Evolutionary conservation across 2,888 invertebrate genomes (phyloP), one percentile per base, ranked within the genome.

Genomic region (Herminia tarsipennalis): DNA sequence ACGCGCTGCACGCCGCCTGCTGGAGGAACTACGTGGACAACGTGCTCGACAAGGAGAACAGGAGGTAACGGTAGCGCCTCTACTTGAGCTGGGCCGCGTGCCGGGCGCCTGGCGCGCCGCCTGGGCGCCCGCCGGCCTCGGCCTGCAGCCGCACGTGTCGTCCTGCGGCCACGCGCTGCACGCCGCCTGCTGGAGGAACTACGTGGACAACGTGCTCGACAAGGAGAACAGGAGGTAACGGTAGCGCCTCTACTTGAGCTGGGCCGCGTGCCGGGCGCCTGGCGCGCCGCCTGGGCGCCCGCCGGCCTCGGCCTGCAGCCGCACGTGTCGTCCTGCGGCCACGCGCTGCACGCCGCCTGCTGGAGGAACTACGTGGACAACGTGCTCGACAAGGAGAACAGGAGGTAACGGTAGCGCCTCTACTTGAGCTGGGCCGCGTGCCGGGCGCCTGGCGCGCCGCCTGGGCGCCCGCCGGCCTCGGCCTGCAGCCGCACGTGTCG

Each of bases 121-220:
- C 1, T 42, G 42, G 12, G 38, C 24, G 2, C 40, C 93, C 4
- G 83, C 93, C 1, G 94, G 93, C 56, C 78, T 94, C 37, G 94
- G 94, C 9, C 93, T 94, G 13, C 96, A 97, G 27, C 95, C 98
- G 10, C 96, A 98, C 84, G 96, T 97, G 6, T 97, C 97, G 67
- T 97, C 97, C 33, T 99, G 99, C 82, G 99, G 99, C 0, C 99
- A 99, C 86, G 97, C 98, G 6, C 97, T 99, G 96, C 99, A 99
- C 87, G 95, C 96, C 34, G 93, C 94, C 47, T 99, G 99, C 89
- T 99, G 98, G 97, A 94, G 96, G 75, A 96, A 97, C 85, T 98
- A 98, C 83, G 97, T 97, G 64, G 97, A 97, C 58, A 96, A 95
- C 65, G 96, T 98, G 57, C 93, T 96, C 53, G 94, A 95, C 12